Percentiles rank a stretch among this genome's conserved stretches.
These are phyloP conservation scores for Lepus oiostolus DNA, from an alignment of 2,797 vertebrate species.

Conservation along the genomic window DNA sequence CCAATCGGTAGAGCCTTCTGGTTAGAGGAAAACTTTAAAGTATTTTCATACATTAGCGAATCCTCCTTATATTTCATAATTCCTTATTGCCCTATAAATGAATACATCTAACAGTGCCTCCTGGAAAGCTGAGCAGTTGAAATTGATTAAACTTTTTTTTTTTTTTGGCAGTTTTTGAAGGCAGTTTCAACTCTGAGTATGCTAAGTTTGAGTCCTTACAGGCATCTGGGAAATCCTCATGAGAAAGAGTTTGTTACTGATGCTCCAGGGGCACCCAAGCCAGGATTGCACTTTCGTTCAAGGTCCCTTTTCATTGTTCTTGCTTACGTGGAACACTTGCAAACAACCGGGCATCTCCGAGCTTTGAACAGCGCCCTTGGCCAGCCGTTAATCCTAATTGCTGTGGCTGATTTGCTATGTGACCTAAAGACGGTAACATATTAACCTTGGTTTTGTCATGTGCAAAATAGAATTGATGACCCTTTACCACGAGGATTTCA, in stretches of 20 bases:
- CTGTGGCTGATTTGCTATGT: slow-evolving; percentile 29
- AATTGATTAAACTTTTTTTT: neutral
- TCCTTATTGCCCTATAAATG: neutral
- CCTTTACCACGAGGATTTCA: neutral
- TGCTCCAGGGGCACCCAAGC: neutral
- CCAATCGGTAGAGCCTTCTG: neutral
- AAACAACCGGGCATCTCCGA: neutral
- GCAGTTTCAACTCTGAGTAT: neutral
- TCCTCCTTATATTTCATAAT: neutral
- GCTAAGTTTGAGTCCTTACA: neutral
- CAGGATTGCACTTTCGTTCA: neutral
- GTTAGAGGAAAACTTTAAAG: slow-evolving; percentile 4
- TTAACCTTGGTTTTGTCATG: slow-evolving; percentile 65
- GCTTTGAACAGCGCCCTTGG: slow-evolving; percentile 17
- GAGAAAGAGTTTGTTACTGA: neutral
- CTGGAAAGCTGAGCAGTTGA: neutral
- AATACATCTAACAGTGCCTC: neutral
- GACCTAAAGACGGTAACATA: slow-evolving; percentile 29
- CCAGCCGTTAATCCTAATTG: slow-evolving; percentile 57
- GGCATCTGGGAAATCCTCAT: neutral
- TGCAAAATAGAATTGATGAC: slow-evolving; percentile 31
- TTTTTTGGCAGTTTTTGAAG: neutral
- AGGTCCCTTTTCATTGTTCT: neutral
- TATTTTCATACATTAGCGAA: neutral
- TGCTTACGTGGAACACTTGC: neutral